Conservation (phyloP, 2,888 invertebrate species). For the Lacanobia wlatinum region DNA sequence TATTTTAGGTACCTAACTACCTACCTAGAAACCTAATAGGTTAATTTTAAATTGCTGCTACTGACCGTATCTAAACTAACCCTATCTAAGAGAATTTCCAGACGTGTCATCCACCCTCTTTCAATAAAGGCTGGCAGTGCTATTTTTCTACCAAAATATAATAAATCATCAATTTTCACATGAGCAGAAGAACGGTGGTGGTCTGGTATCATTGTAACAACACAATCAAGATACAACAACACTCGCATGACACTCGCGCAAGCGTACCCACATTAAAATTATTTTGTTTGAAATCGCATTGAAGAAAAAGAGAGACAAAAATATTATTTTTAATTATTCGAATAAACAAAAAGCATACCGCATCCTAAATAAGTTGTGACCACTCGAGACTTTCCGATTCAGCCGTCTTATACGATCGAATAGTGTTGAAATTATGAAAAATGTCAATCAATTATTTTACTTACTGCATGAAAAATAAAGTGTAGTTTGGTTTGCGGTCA, state of each 20-base stretch:
- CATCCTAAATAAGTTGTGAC: conserved; percentile 39
- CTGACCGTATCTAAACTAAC: no score
- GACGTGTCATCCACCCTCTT: background rate
- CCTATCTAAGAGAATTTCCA: background rate
- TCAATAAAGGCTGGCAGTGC: background rate
- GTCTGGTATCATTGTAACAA: conserved; percentile 12
- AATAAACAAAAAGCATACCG: conserved; percentile 70
- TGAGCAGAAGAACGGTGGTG: background rate
- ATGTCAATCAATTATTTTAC: conserved; percentile 58
- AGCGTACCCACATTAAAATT: conserved; percentile 53
- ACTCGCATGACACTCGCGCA: conserved; percentile 34
- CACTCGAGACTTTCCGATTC: conserved; percentile 75
- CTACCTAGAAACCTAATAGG: no score
- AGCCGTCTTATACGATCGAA: conserved; percentile 83
- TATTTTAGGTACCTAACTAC: no score
- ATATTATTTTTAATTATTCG: conserved; percentile 71
- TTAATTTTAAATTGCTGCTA: no score
- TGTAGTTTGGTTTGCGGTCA: conserved; percentile 64
- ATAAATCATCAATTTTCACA: background rate
- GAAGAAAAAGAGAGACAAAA: conserved; percentile 76
- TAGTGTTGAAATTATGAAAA: conserved; percentile 69
- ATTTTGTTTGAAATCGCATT: conserved; percentile 72
- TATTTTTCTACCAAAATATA: background rate
- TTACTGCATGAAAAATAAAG: conserved; percentile 30
- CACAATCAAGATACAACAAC: conserved; percentile 29